Percentiles rank a stretch among this genome's conserved stretches.
Evolutionary conservation across 64 coral and sea anemone genomes (phyloP).

Genomic region (Anthopleura sola): DNA sequence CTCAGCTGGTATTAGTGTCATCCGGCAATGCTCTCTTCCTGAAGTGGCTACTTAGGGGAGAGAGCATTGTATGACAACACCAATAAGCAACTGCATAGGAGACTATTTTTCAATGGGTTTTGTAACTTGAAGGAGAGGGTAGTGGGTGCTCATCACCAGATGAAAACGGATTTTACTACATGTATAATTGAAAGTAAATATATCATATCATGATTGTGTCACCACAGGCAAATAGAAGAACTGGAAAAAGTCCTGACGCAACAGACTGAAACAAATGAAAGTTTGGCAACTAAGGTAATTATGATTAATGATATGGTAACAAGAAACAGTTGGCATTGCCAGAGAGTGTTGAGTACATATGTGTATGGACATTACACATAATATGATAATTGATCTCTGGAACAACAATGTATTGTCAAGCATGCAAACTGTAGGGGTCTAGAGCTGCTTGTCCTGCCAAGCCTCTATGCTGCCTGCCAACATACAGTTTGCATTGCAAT

Average conservation of each 20-base stretch:
- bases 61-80: no score
- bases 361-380: background rate
- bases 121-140: no score
- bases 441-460: background rate
- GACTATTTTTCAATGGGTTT: no score
- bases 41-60: no score
- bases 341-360: slow-evolving; percentile 14
- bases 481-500: background rate
- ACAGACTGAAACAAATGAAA: slow-evolving; percentile 72
- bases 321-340: background rate
- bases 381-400: slow-evolving; percentile 19
- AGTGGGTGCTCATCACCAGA: no score
- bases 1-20: no score
- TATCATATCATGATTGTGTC: background rate
- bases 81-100: no score
- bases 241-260: slow-evolving; percentile 67
- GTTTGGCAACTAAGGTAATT: slow-evolving; percentile 70
- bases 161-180: no score
- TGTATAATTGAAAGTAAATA: background rate
- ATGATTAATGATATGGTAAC: background rate
- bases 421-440: background rate
- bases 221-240: slow-evolving; percentile 69
- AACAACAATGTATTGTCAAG: background rate
- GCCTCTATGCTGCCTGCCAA: background rate
- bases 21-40: no score